Conservation (phyloP, 2,113 vertebrate genomes). For the Pseudorasbora parva region DNA sequence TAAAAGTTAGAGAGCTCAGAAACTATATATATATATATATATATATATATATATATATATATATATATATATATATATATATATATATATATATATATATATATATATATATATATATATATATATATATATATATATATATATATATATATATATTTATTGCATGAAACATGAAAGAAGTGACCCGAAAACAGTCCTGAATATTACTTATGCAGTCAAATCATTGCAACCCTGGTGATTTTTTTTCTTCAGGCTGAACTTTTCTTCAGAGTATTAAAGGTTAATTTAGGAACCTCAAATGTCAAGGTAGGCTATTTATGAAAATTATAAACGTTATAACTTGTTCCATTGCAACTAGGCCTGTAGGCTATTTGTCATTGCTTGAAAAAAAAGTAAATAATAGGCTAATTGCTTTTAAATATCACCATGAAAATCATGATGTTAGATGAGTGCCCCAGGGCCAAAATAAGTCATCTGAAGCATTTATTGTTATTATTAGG, state of each 20-base stretch:
- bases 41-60: too few species aligned
- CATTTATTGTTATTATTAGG: not conserved
- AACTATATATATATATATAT: too few species aligned
- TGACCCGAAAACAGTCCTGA: not conserved
- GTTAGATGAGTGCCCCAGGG: not conserved
- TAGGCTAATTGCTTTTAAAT: constrained; percentile 16
- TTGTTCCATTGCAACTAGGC: not conserved
- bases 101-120: too few species aligned
- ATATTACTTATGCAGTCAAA: not conserved
- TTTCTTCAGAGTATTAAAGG: not conserved
- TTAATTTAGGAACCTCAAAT: not conserved
- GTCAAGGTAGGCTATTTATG: constrained; percentile 3
- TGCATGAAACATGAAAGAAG: not conserved
- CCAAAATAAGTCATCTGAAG: not conserved
- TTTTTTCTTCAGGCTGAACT: not conserved
- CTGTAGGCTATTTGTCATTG: too few species aligned
- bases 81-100: too few species aligned
- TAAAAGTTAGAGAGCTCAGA: not conserved
- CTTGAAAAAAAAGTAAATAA: not conserved
- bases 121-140: too few species aligned
- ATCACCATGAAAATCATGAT: not conserved
- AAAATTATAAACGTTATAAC: not conserved
- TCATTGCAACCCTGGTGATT: not conserved
- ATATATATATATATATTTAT: too few species aligned
- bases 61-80: too few species aligned